A percentile compares a stretch with the other conserved stretches of the same genome.
These are phyloP conservation scores for Malaclemys terrapin DNA, from an alignment of 2,113 vertebrate species.

Conservation along the genomic window DNA sequence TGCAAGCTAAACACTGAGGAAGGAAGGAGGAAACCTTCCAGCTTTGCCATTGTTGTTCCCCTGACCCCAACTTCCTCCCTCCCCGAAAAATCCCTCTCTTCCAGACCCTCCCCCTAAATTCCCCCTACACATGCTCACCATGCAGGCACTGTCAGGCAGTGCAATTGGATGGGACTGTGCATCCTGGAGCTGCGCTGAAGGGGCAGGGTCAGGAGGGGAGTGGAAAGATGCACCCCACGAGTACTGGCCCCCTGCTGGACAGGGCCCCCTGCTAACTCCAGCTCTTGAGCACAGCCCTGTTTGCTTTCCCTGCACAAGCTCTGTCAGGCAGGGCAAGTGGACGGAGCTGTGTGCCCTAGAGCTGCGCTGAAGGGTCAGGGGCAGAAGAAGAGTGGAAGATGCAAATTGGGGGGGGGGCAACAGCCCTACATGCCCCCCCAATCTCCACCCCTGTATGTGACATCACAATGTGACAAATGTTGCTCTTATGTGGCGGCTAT, in stretches of 20 bases:
- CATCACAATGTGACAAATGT: not conserved
- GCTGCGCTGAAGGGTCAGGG: not conserved
- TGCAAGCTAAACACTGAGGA: not conserved
- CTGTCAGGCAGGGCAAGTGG: not conserved
- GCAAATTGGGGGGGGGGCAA: not conserved
- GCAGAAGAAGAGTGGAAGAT: not conserved
- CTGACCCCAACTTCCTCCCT: not conserved
- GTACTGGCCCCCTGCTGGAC: no score
- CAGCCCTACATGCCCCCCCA: not conserved
- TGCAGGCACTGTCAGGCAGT: not conserved
- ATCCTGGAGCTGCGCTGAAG: not conserved
- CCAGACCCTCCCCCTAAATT: not conserved
- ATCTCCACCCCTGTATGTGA: not conserved
- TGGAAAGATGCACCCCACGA: not conserved
- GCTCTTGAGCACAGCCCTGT: no score
- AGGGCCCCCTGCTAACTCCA: no score
- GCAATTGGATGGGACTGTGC: not conserved
- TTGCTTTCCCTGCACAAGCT: not conserved
- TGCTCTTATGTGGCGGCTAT: not conserved
- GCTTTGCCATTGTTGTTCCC: not conserved
- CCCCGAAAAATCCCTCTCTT: no score
- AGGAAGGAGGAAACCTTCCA: not conserved
- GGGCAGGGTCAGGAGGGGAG: not conserved
- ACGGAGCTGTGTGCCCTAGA: not conserved
- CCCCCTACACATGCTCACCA: not conserved